Evolutionary conservation across 2,113 vertebrate species (phyloP).

Genomic region (Coturnix japonica): DNA sequence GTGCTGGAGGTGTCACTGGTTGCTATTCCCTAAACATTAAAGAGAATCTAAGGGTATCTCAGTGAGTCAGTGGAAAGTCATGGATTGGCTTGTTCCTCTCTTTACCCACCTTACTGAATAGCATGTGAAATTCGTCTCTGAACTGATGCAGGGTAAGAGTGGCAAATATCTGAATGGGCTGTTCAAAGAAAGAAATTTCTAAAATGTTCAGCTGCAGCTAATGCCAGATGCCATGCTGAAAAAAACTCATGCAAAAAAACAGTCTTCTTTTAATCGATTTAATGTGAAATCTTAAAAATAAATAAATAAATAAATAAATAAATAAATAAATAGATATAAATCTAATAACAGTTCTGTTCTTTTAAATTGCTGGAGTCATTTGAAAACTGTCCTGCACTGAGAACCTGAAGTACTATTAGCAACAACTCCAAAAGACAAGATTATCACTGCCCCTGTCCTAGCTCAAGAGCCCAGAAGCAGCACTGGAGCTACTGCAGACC

Average conservation of each 20-base stretch:
- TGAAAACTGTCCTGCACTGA: not conserved
- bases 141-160: not conserved
- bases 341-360: not conserved
- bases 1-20: not conserved
- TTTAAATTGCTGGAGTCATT: not conserved
- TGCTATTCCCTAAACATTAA: not conserved
- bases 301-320: not conserved
- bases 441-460: not conserved
- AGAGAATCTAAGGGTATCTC: not conserved
- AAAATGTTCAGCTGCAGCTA: not conserved
- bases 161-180: not conserved
- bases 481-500: not conserved
- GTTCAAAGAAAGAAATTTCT: not conserved
- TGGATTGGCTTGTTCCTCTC: not conserved
- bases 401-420: not conserved
- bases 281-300: not conserved
- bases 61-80: not conserved
- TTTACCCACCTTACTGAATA: not conserved
- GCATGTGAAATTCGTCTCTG: not conserved
- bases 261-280: not conserved
- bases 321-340: not conserved
- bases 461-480: not conserved
- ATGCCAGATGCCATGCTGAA: not conserved
- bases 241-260: not conserved
- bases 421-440: not conserved